A percentile compares a stretch with the other conserved stretches of the same genome.
These are phyloP conservation scores for Cancer borealis DNA, from an alignment of 2,888 invertebrate species.

Conservation along the genomic window DNA sequence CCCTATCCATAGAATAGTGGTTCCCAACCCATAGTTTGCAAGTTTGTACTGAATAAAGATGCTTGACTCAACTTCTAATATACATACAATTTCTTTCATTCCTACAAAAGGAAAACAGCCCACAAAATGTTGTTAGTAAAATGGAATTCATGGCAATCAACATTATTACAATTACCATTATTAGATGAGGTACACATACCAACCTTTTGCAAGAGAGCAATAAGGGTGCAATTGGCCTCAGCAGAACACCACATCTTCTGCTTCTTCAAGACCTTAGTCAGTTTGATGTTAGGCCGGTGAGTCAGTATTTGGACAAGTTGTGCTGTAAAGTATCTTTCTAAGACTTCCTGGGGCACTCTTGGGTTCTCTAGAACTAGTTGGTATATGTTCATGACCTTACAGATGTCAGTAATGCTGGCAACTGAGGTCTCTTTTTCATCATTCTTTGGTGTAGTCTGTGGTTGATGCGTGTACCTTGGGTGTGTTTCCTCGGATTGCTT, in stretches of 20 bases:
- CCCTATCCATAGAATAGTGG: too few relatives aligned
- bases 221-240: conserved; percentile 57
- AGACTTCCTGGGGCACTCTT: conserved; percentile 31
- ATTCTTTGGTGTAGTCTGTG: not conserved
- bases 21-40: too few relatives aligned
- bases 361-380: conserved; percentile 48
- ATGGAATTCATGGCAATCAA: not conserved
- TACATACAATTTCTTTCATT: too few relatives aligned
- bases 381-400: conserved; percentile 54
- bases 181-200: not conserved
- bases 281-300: conserved; percentile 55
- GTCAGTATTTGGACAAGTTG: conserved; percentile 62
- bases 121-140: not conserved
- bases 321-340: conserved; percentile 55
- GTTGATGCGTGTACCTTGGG: not conserved
- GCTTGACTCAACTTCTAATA: too few relatives aligned
- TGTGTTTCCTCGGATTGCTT: not conserved
- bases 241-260: conserved; percentile 69
- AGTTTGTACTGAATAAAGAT: too few relatives aligned
- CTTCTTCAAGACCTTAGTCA: conserved; percentile 50
- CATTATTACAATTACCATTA: not conserved
- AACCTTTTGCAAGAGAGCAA: conserved; percentile 60
- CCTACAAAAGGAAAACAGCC: too few relatives aligned
- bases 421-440: not conserved
- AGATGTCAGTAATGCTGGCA: not conserved